Base-by-base conservation (phyloP, 2,888 invertebrate species). In the Cyclophora punctaria region DNA sequence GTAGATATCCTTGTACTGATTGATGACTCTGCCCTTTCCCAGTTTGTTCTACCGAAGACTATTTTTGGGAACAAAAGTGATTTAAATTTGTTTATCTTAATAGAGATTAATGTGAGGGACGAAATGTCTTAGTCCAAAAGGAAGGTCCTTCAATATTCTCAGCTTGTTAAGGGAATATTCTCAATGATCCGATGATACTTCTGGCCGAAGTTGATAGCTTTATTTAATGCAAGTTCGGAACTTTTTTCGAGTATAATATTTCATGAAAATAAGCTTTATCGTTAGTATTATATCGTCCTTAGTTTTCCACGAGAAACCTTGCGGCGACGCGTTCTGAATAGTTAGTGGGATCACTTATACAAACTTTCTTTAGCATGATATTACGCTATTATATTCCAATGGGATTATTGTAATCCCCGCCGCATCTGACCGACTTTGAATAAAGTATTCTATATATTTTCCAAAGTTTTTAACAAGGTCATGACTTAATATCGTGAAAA, bases 1-100 rank as follows among this genome's bases (percentile, higher is more conserved):
- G 77, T 86, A 83, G 82, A 77, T 81, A 80, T 79, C 75, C 75
- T 72, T 75, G 75, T 72, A 75, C 78, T 86, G 86, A 86, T 86
- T 86, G 84, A 87, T 87, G 83, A 78, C 77, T 71, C 71, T 71
- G 69, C 58, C 64, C 71, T 70, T 65, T 60, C 63, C 63, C 66
- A 69, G 70, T 77, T 77, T 78, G 75, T 78, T 71, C 54, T 55
- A 60, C 64, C 55, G 59, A 64, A 77, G 71, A 77, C 59, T 65
- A 67, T 71, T 73, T 71, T 66, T 37, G 37, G 64, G 64, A 72
- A 60, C 61, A 67, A 67, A 73, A 77, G 73, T 78, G 75, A 73
- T 75, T 78, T 75, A 64, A 78, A 79, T 81, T 80, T 77, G 78
- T 81, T 73, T 77, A 76, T 70, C 72, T 73, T 73, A 80, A 83